Conservation (phyloP, 2,797 vertebrate genomes). For the Siniperca obscura region DNA sequence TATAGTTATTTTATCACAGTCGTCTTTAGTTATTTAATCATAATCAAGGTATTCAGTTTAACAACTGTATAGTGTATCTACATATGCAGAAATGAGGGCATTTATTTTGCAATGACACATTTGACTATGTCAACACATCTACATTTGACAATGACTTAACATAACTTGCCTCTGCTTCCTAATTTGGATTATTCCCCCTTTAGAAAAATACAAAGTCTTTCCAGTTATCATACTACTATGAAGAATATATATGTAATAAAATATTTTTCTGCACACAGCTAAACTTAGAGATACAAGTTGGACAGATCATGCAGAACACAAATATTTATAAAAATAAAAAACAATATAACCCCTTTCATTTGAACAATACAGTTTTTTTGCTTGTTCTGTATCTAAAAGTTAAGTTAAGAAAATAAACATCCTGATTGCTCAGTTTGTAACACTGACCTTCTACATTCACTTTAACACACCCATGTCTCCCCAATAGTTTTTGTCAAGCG, state of each 20-base stretch:
- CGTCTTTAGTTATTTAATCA: neutral
- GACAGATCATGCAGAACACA: neutral
- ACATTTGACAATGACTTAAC: slow-evolving; percentile 3
- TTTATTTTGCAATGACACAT: slow-evolving; percentile 12
- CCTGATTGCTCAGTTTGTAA: neutral
- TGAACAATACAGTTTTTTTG: neutral
- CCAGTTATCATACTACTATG: neutral
- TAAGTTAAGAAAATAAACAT: neutral
- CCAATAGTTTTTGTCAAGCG: neutral
- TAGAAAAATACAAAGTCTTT: neutral
- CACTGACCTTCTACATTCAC: neutral
- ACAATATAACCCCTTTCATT: neutral
- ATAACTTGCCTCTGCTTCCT: neutral
- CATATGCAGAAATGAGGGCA: neutral
- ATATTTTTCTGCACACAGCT: neutral
- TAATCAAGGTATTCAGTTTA: neutral
- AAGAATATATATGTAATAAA: neutral
- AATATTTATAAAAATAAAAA: neutral
- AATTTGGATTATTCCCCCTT: neutral
- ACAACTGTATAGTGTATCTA: neutral
- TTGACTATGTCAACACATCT: too few species aligned
- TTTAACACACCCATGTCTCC: neutral
- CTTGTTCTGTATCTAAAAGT: neutral
- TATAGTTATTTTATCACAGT: too few species aligned
- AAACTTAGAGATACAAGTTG: neutral